These are phyloP conservation scores for Lissonota sp. DNA, from an alignment of 2,888 invertebrate genomes.

Conservation along the genomic window DNA sequence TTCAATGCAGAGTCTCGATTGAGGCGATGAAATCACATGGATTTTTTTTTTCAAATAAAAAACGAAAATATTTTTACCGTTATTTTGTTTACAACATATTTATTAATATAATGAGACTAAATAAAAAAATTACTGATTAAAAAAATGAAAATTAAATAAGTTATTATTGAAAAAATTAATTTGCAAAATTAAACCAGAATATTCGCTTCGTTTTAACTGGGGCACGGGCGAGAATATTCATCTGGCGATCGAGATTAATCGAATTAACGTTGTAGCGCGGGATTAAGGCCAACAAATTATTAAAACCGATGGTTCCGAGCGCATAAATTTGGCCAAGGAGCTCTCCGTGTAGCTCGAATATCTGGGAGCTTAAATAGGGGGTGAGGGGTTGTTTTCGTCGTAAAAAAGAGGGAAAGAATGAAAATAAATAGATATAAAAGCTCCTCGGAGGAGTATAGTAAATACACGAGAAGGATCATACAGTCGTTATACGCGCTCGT, in stretches of 20 bases:
- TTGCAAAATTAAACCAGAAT: neutral
- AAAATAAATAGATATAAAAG: conserved; percentile 16
- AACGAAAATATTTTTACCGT: no score
- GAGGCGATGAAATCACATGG: no score
- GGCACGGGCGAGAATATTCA: no score
- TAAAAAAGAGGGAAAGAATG: conserved; percentile 9
- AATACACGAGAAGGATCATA: neutral
- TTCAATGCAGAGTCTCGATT: no score
- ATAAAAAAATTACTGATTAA: no score
- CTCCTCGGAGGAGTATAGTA: neutral
- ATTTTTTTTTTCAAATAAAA: no score
- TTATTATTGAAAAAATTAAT: no score
- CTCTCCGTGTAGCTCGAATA: conserved; percentile 19
- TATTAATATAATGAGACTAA: no score
- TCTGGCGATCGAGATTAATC: conserved; percentile 52
- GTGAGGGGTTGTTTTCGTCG: conserved; percentile 4
- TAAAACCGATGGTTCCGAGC: conserved; percentile 47
- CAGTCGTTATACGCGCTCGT: conserved; percentile 37
- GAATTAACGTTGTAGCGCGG: conserved; percentile 43
- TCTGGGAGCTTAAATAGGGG: conserved; percentile 11
- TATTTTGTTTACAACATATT: no score
- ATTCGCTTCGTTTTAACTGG: neutral
- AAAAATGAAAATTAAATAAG: no score
- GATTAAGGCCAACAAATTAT: conserved; percentile 56
- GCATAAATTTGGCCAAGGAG: conserved; percentile 49